phyloP scores from a whole-genome alignment of 1,140 invertebrate species.

The Drosophila parvula region DNA sequence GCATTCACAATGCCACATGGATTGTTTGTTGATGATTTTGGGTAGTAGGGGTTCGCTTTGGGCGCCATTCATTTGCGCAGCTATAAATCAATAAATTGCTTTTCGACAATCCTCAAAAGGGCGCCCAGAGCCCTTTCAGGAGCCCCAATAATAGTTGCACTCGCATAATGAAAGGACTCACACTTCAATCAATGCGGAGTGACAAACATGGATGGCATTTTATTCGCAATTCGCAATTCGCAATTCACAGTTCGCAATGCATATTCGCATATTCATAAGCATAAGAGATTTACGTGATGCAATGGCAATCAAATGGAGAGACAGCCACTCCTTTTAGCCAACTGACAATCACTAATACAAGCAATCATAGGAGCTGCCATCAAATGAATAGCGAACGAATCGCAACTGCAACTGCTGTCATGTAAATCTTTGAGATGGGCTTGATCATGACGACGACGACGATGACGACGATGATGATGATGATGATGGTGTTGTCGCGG shows the following conservation, averaged over 20 bases:
- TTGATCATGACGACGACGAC: slow-evolving; percentile 3
- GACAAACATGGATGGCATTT: slow-evolving; percentile 61
- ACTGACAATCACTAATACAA: slow-evolving; percentile 65
- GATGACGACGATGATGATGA: slow-evolving; percentile 3
- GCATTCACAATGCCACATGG: slow-evolving; percentile 31
- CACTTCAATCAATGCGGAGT: slow-evolving; percentile 59
- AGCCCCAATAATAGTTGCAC: slow-evolving; percentile 7
- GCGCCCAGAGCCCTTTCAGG: slow-evolving; percentile 10
- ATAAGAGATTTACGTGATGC: slow-evolving; percentile 65
- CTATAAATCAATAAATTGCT: slow-evolving; percentile 68
- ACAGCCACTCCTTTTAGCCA: slow-evolving; percentile 32
- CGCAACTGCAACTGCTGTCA: slow-evolving; percentile 61
- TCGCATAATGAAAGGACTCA: slow-evolving; percentile 40
- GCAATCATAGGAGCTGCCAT: slow-evolving; percentile 64
- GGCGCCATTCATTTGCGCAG: slow-evolving; percentile 38
- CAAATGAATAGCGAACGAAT: slow-evolving; percentile 71
- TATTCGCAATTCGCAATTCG: slow-evolving; percentile 27
- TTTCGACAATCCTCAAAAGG: slow-evolving; percentile 45
- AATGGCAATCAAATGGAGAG: slow-evolving; percentile 61
- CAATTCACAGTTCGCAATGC: slow-evolving; percentile 3
- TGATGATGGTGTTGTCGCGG: too few relatives aligned
- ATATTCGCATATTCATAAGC: slow-evolving; percentile 74
- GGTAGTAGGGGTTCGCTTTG: not conserved
- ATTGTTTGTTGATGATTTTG: slow-evolving; percentile 19
- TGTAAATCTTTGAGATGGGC: slow-evolving; percentile 62